Conservation (phyloP, 2,113 vertebrate genomes). For the Pterocles orientalis region DNA sequence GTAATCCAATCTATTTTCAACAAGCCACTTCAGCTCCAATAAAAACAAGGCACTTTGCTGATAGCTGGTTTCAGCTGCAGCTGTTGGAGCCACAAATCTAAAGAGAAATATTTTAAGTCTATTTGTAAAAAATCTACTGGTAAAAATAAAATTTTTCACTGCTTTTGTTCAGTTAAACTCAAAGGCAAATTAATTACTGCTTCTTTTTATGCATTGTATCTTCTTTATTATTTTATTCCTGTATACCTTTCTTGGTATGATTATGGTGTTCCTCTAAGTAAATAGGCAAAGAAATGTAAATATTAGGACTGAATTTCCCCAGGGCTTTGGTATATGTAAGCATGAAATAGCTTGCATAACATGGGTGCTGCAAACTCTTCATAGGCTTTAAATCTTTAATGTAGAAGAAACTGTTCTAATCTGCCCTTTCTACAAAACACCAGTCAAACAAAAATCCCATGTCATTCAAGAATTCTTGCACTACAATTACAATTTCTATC, state of each 20-base stretch:
- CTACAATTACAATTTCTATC: background rate
- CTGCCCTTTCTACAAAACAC: background rate
- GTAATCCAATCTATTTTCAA: slow-evolving; percentile 75
- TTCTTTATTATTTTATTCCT: background rate
- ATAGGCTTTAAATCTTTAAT: background rate
- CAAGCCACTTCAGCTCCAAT: slow-evolving; percentile 70
- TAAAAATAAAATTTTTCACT: slow-evolving; percentile 16
- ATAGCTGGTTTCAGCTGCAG: slow-evolving; percentile 70
- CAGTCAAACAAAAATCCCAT: background rate
- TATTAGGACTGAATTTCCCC: background rate
- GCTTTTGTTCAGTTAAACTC: slow-evolving; percentile 34
- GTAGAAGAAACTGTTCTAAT: background rate
- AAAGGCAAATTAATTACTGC: background rate
- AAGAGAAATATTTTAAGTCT: slow-evolving; percentile 56
- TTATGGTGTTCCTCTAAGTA: background rate
- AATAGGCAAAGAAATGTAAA: background rate
- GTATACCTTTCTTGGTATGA: background rate
- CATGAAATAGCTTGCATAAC: background rate
- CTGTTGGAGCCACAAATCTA: slow-evolving; percentile 64
- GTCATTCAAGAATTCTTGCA: background rate
- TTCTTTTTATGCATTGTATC: background rate
- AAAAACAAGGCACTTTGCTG: slow-evolving; percentile 69
- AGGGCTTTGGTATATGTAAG: background rate
- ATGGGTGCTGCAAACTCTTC: background rate
- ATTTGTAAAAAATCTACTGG: slow-evolving; percentile 25